phyloP scores from a whole-genome alignment of 2,113 vertebrate genomes.

The Eira barbara region DNA sequence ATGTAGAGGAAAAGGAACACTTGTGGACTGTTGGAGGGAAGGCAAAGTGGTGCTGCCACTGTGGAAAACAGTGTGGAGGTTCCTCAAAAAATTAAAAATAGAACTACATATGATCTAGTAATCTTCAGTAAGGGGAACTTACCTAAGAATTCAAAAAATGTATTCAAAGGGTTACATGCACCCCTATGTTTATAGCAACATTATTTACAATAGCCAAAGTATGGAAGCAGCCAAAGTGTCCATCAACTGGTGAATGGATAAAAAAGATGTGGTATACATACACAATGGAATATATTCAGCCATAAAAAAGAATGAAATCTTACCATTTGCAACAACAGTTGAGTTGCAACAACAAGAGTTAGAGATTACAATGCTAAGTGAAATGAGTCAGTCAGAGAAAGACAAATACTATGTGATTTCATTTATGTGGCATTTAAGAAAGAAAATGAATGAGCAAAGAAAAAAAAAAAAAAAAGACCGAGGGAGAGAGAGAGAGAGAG shows the following conservation, averaged over 20 bases:
- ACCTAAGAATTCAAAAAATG: neutral
- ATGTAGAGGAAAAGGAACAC: neutral
- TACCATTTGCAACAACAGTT: neutral
- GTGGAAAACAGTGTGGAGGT: neutral
- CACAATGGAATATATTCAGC: neutral
- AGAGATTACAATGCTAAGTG: neutral
- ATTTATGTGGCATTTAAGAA: no score
- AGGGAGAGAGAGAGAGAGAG: no score
- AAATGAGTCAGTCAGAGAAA: neutral
- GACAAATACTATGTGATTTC: neutral
- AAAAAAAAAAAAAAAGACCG: no score
- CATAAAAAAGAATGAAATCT: neutral
- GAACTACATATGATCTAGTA: neutral
- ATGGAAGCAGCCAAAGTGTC: no score
- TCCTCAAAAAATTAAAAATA: neutral
- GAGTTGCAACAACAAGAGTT: neutral
- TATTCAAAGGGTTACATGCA: neutral
- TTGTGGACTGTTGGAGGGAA: neutral
- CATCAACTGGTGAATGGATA: no score
- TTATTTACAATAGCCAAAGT: no score
- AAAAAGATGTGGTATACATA: no score
- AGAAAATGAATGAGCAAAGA: no score
- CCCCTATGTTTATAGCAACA: neutral
- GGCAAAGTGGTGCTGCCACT: neutral
- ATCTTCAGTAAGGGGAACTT: neutral